These are phyloP conservation scores for Eurystomus glaucurus DNA, from an alignment of 2,797 vertebrate species.

Conservation along the genomic window DNA sequence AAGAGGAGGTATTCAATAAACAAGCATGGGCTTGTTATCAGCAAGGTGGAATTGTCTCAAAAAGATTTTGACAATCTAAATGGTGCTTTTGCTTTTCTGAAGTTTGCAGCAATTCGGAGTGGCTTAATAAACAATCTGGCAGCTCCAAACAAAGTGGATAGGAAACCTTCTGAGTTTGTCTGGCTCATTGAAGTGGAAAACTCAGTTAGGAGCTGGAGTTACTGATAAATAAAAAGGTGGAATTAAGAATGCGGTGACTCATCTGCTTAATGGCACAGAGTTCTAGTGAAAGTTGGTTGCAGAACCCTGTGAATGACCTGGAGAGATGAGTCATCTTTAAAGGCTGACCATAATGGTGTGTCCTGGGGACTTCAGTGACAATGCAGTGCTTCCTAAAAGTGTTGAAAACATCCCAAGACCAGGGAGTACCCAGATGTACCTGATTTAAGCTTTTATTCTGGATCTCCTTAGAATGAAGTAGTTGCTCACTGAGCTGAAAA, in stretches of 20 bases:
- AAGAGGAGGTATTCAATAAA: background rate
- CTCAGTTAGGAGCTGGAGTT: background rate
- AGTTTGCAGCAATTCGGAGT: background rate
- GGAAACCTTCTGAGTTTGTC: background rate
- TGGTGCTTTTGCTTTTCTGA: background rate
- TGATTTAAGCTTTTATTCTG: background rate
- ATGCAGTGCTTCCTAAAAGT: background rate
- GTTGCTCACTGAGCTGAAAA: background rate
- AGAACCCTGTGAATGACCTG: background rate
- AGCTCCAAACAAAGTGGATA: background rate
- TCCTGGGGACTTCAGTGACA: fast-evolving
- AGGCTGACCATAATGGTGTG: background rate
- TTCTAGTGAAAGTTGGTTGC: background rate
- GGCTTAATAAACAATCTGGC: background rate
- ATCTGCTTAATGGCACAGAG: background rate
- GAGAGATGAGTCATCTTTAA: background rate
- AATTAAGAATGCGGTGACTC: background rate
- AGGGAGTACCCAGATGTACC: background rate
- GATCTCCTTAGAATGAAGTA: background rate
- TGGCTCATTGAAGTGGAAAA: background rate
- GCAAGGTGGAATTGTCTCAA: background rate
- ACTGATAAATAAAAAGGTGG: background rate
- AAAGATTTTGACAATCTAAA: background rate
- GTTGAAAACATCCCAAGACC: fast-evolving
- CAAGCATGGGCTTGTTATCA: background rate